A percentile compares a stretch with the other conserved stretches of the same genome.
Conservation (phyloP, 2,797 vertebrate genomes). For the Amblyraja radiata region DNA sequence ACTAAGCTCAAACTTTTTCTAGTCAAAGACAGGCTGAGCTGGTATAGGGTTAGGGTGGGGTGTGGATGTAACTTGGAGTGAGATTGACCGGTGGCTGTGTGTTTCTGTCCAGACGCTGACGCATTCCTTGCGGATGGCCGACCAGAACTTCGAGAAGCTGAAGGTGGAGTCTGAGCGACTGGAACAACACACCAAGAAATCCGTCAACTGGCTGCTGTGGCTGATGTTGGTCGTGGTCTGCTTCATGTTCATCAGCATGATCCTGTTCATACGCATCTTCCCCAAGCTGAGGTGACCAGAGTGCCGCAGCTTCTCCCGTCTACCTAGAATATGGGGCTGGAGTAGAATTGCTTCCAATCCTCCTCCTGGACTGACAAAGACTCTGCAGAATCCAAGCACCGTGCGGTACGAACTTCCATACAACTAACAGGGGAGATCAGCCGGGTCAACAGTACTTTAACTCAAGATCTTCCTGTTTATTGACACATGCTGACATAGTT, state of each 20-base stretch:
- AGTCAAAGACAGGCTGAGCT: too few relatives aligned
- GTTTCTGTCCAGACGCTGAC: slow-evolving; percentile 68
- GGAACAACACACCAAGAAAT: slow-evolving; percentile 92
- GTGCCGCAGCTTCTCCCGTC: not conserved
- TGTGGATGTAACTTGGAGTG: not conserved
- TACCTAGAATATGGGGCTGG: not conserved
- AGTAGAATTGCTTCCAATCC: not conserved
- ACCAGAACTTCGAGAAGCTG: slow-evolving; percentile 91
- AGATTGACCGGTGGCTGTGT: not conserved
- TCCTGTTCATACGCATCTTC: slow-evolving; percentile 91
- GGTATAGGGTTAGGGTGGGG: not conserved
- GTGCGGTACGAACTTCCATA: not conserved
- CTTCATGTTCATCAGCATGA: slow-evolving; percentile 93
- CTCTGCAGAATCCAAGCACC: not conserved
- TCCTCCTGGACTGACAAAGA: not conserved
- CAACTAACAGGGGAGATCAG: not conserved
- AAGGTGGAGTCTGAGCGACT: slow-evolving; percentile 87
- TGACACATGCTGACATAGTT: not conserved
- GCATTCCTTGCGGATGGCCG: slow-evolving; percentile 85
- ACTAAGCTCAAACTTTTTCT: too few relatives aligned
- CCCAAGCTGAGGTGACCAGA: slow-evolving; percentile 78
- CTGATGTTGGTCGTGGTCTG: slow-evolving; percentile 89
- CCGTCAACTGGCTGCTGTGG: slow-evolving; percentile 95
- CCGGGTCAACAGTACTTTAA: not conserved
- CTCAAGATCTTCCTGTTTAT: not conserved